Conservation (phyloP, 2,113 vertebrate genomes). For the Scatophagus argus region DNA sequence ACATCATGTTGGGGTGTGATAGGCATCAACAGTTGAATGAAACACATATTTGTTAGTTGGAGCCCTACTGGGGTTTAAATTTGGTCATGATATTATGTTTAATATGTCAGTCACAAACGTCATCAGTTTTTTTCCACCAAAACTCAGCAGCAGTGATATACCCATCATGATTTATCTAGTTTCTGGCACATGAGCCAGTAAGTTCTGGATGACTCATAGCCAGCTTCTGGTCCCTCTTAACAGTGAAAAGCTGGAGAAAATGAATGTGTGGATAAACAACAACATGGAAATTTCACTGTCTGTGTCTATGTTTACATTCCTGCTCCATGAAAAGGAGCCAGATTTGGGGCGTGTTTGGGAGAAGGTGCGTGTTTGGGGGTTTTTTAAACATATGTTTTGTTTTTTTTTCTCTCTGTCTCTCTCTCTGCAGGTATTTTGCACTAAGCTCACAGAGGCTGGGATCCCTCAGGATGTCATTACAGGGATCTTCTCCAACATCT, state of each 20-base stretch:
- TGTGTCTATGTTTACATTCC: slow-evolving; percentile 26
- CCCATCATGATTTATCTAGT: background rate
- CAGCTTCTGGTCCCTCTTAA: background rate
- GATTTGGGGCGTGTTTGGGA: slow-evolving; percentile 3
- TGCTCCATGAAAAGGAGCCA: background rate
- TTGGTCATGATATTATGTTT: background rate
- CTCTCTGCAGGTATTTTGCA: slow-evolving; percentile 92
- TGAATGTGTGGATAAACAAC: background rate
- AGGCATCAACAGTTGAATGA: background rate
- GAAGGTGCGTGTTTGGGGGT: background rate
- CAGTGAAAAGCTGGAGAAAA: background rate
- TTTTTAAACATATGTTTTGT: background rate
- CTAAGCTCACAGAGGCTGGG: slow-evolving; percentile 90
- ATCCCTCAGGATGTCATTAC: slow-evolving; percentile 93
- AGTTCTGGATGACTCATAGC: background rate
- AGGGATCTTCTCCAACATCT: slow-evolving; percentile 98
- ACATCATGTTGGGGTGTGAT: no score
- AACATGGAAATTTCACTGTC: slow-evolving; percentile 13
- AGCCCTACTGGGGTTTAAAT: background rate
- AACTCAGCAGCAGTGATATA: background rate
- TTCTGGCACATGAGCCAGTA: background rate
- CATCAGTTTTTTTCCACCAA: background rate
- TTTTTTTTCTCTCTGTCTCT: background rate
- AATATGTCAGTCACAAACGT: background rate
- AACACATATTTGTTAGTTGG: background rate